These are phyloP conservation scores for Cantharis rustica DNA, from an alignment of 2,888 invertebrate species.

Conservation along the genomic window DNA sequence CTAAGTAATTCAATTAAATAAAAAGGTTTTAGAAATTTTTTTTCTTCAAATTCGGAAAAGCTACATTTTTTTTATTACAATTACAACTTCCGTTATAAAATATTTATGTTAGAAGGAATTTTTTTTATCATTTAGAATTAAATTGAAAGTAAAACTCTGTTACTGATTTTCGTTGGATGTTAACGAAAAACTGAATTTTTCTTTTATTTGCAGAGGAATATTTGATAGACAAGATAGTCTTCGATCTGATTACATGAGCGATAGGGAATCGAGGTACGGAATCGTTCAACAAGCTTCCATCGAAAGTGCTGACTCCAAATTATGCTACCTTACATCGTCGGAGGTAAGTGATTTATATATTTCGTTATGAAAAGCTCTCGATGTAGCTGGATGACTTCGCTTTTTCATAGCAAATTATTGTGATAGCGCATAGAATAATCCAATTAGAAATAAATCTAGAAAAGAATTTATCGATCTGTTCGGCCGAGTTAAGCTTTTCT, in stretches of 20 bases:
- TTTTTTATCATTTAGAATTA: background rate
- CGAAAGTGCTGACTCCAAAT: slow-evolving; percentile 91
- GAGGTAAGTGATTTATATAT: slow-evolving; percentile 75
- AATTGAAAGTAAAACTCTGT: background rate
- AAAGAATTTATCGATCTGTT: background rate
- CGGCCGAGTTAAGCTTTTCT: background rate
- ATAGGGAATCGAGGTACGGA: slow-evolving; percentile 84
- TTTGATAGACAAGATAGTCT: slow-evolving; percentile 90
- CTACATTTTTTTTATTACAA: background rate
- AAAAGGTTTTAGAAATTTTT: background rate
- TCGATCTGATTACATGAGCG: slow-evolving; percentile 88
- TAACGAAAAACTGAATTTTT: background rate
- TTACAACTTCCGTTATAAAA: background rate
- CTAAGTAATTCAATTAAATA: background rate
- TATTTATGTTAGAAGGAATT: background rate
- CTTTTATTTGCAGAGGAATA: slow-evolving; percentile 66
- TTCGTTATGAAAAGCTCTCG: background rate
- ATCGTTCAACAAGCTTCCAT: slow-evolving; percentile 93
- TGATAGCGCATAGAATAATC: background rate
- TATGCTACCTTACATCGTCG: slow-evolving; percentile 93
- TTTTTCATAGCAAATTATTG: background rate
- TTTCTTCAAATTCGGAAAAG: background rate
- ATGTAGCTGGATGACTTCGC: background rate
- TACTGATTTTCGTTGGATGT: background rate
- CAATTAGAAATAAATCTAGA: background rate